Evolutionary conservation across 2,113 vertebrate genomes (phyloP), one percentile per base, ranked within the genome.

Genomic region (Callaeas wilsoni): DNA sequence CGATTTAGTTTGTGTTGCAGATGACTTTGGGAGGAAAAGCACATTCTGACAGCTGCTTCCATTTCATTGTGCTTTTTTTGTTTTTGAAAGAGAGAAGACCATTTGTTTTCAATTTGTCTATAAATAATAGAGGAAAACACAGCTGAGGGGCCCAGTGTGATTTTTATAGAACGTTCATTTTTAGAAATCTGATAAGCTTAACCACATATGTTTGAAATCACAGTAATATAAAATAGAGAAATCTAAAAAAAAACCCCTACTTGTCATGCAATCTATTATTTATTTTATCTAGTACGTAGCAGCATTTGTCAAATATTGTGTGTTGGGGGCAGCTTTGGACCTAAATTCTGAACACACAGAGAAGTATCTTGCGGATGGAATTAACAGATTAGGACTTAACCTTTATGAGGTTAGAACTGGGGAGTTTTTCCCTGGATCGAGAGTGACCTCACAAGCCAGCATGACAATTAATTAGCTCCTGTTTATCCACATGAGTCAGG

Each of bases 31-130:
- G 97, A 98, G 97, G 97, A 91, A 98, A 97, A 95, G 97, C 94
- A 73, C 97, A 96, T 98, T 97, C 97, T 96, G 96, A 98, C 98
- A 99, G 98, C 98, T 99, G 98, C 97, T 98, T 99, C 97, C 96
- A 98, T 98, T 99, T 98, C 97, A 97, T 97, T 97, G 95, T 94
- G 68, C 91, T 94, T 95, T 96, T n/a, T 97, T 92, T 96, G 35
- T 80, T 93, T 96, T 79, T 92, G 53, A 69, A 90, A 87, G 68
- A 65, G 47, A 79, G 68, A 93, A 96, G 76, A 95, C 96, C 98
- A 98, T 98, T 99, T 98, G 98, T 98, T 98, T 98, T 98, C 97
- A 98, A 98, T 98, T 98, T 98, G 97, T 97, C 98, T 98, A 97
- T 98, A 98, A 98, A 98, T 98, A 98, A 98, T 98, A 97, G 97